Evolutionary conservation across 2,888 invertebrate genomes (phyloP).

Genomic region (Hanleya hanleyi): DNA sequence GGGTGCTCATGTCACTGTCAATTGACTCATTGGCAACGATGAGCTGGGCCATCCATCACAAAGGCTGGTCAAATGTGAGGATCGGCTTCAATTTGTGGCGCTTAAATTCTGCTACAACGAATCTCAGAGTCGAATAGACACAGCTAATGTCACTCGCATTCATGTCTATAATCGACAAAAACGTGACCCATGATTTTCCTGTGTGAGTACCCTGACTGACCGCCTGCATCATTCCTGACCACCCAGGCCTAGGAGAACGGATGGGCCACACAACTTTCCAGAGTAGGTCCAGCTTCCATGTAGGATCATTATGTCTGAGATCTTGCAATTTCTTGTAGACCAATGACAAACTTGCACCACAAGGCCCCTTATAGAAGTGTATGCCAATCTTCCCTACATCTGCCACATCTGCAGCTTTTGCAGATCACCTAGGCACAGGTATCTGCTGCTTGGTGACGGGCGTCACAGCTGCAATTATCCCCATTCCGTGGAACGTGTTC

Average conservation of each 20-base stretch:
- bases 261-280: constrained; percentile 16
- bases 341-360: neutral
- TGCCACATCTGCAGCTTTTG: no score
- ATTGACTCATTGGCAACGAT: constrained; percentile 11
- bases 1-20: neutral
- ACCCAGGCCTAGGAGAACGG: neutral
- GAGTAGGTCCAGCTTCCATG: constrained; percentile 9
- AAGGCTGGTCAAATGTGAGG: no score
- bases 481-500: constrained; percentile 50
- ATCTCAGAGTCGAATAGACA: no score
- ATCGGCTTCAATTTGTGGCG: no score
- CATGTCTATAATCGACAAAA: constrained; percentile 41
- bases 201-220: constrained; percentile 20
- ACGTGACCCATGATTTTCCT: constrained; percentile 24
- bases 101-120: no score
- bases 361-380: constrained; percentile 8
- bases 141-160: constrained; percentile 29
- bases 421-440: constrained; percentile 15
- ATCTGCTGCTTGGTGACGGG: constrained; percentile 18
- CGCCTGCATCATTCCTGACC: constrained; percentile 21
- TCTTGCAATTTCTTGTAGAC: constrained; percentile 11
- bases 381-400: no score
- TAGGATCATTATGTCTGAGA: neutral
- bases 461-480: constrained; percentile 41
- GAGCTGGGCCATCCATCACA: no score